Conservation (phyloP, 2,888 invertebrate species). For the Muschampia plurimacula region DNA sequence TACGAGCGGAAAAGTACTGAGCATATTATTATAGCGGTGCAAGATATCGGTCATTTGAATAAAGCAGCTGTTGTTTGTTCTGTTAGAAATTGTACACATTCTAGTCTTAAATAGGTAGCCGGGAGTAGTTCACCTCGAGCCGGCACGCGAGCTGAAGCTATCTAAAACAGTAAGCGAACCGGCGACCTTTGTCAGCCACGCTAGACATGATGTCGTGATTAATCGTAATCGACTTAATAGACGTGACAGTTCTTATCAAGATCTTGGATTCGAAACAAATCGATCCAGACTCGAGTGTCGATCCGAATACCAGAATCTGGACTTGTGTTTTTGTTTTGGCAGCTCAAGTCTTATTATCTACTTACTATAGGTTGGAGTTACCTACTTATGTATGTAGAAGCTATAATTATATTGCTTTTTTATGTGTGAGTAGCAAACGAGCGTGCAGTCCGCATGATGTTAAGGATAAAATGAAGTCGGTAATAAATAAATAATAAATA, state of each 20-base stretch:
- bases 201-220: constrained; percentile 62
- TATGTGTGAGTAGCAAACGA: too few species aligned
- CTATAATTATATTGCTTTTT: too few species aligned
- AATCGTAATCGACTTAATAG: constrained; percentile 56
- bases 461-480: too few species aligned
- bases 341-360: neutral
- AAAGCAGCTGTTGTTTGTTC: constrained; percentile 28
- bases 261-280: constrained; percentile 41
- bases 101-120: constrained; percentile 29
- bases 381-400: neutral
- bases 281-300: constrained; percentile 7
- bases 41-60: constrained; percentile 31
- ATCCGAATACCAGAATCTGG: constrained; percentile 11
- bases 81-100: constrained; percentile 37
- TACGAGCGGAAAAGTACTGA: constrained; percentile 21
- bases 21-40: neutral
- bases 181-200: constrained; percentile 65
- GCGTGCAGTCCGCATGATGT: too few species aligned
- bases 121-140: constrained; percentile 50
- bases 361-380: neutral
- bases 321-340: constrained; percentile 10
- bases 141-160: constrained; percentile 55
- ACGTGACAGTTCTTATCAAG: constrained; percentile 46
- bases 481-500: too few species aligned
- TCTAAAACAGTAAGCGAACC: constrained; percentile 56